phyloP scores from a whole-genome alignment of 2,113 vertebrate species.

The Apodemus speciosus region DNA sequence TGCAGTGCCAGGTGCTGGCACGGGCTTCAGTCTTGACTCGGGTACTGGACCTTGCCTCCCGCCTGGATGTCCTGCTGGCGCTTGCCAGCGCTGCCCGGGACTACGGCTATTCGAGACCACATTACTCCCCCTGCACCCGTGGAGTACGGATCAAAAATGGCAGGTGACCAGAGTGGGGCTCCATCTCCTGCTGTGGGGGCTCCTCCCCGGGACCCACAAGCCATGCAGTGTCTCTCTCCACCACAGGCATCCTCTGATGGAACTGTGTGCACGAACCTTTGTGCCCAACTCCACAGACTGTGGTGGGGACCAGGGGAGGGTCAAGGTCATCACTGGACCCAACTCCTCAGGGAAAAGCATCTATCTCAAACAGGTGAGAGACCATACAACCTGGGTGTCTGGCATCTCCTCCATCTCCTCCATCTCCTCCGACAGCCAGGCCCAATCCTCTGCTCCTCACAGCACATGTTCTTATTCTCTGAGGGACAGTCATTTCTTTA shows the following conservation, averaged over 20 bases:
- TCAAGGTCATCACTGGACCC: constrained; percentile 96
- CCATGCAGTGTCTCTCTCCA: constrained; percentile 48
- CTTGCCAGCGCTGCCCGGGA: constrained; percentile 92
- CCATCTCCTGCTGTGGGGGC: neutral
- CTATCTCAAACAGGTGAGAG: constrained; percentile 94
- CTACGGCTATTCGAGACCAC: constrained; percentile 91
- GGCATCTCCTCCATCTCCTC: neutral
- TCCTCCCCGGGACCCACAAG: neutral
- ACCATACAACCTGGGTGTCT: neutral
- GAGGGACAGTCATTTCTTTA: neutral
- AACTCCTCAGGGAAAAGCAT: constrained; percentile 98
- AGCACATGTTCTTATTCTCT: neutral
- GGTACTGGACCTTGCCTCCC: constrained; percentile 91
- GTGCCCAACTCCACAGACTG: constrained; percentile 94
- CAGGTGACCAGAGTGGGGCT: constrained; percentile 81
- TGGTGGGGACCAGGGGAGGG: constrained; percentile 85
- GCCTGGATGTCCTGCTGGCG: constrained; percentile 95
- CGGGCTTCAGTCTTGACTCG: constrained; percentile 89
- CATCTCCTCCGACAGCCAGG: neutral
- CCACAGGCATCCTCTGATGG: constrained; percentile 93
- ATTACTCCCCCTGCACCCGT: constrained; percentile 69
- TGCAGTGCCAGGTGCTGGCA: constrained; percentile 91
- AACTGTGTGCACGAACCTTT: constrained; percentile 93
- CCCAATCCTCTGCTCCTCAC: neutral
- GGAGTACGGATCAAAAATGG: constrained; percentile 85